Evolutionary conservation across 2,113 vertebrate species (phyloP).

Genomic region (Lethenteron reissneri): DNA sequence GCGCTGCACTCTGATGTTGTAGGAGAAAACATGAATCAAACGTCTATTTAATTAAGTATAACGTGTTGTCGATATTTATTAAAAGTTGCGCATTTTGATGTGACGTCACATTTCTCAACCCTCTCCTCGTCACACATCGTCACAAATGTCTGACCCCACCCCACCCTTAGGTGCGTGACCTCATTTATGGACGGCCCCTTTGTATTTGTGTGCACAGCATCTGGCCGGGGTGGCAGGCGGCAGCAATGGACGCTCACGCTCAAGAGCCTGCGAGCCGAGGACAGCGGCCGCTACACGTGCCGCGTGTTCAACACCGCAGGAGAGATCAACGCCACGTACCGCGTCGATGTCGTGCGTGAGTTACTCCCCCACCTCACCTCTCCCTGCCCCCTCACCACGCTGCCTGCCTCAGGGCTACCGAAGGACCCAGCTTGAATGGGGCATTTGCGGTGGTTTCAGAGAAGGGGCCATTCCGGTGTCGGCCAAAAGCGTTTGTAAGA

Average conservation of each 20-base stretch:
- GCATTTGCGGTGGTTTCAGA: neutral
- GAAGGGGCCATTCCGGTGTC: neutral
- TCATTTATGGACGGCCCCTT: no score
- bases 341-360: slow-evolving; percentile 22
- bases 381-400: neutral
- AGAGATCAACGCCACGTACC: slow-evolving; percentile 23
- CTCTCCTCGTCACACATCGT: no score
- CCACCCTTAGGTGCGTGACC: no score
- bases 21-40: no score
- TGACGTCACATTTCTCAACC: no score
- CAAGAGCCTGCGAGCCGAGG: slow-evolving; percentile 19
- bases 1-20: no score
- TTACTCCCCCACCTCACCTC: neutral
- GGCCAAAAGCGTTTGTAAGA: neutral
- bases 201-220: no score
- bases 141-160: no score
- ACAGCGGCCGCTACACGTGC: slow-evolving; percentile 22
- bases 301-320: slow-evolving; percentile 17
- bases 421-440: neutral
- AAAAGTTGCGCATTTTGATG: no score
- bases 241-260: slow-evolving; percentile 22
- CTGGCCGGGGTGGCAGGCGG: slow-evolving; percentile 10
- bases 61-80: no score
- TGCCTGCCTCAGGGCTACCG: neutral
- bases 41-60: no score